Evolutionary conservation across 2,888 invertebrate genomes (phyloP), one percentile per base, ranked within the genome.

Genomic region (Ditula angustiorana): DNA sequence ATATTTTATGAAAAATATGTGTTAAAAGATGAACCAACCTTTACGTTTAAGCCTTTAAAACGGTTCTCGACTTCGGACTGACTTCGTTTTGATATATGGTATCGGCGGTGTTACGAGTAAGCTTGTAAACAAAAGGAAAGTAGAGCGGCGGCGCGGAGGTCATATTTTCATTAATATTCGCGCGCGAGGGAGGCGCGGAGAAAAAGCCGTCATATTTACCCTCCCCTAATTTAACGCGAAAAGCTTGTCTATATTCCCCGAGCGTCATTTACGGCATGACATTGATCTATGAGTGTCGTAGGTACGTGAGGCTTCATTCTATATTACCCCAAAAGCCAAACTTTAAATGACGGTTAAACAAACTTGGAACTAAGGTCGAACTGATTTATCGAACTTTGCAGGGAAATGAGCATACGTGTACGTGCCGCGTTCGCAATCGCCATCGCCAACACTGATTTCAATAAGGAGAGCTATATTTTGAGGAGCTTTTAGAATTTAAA

Each of bases 341-440:
- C 56, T 56, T 62, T 62, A 49, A 56, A 62, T 49, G 61, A 49
- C 56, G 56, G 61, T 56, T 37, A 62, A 55, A 41, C 62, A 49
- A 49, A 62, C 50, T 33, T 24, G 10, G 49, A 62, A 30, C 41
- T 62, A 50, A 50, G 49, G 56, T 28, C 26, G 33, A 37, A 37
- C 37, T 56, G 47, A 62, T 56, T 62, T 56, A 49, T 41, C 30
- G 56, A 41, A 56, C 44, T 44, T 53, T 24, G 44, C 16, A 16
- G 37, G 49, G 37, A 56, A 56, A 47, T 61, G 55, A 44, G 55
- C 55, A 61, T 33, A 53, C 46, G 41, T 46, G 46, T 37, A 60
- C 61, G 41, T 46, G 46, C 24, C 19, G 23, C 16, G 19, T 23
- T 21, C 5, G 41, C 24, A 52, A 16, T n/a, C 23, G 30, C 28